Base-by-base conservation (phyloP, 2,797 vertebrate species). In the Aulostomus chinensis region DNA sequence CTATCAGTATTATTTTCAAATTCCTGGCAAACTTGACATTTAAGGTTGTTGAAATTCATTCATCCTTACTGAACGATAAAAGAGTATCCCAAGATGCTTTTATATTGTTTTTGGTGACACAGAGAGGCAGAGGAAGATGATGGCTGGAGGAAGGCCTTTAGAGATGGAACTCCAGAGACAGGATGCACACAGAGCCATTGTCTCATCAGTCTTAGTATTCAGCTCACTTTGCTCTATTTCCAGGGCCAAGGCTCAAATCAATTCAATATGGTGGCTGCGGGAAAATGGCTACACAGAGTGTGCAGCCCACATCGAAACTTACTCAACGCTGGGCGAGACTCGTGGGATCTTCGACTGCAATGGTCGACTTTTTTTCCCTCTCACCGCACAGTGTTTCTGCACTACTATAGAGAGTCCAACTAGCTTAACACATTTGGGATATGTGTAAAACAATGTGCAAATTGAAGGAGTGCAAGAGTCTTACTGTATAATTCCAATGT, bases 111-210 rank as follows among this genome's bases (percentile, higher is more conserved):
- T 58, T 58, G 5, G 13, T n/a, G n/a, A n/a, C n/a, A n/a, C n/a
- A n/a, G 50, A 36, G 33, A 55, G 51, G 59, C 47, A 41, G 51
- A 51, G 53, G 41, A 42, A 64, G 57, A 70, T 59, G 70, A 79
- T 48, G 67, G 52, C 56, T 69, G 66, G 66, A 68, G 55, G 43
- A 46, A 43, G 58, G 73, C 65, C 67, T 84, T 76, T 68, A 55
- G 68, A 83, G 73, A 73, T 68, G 58, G 58, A 71, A 53, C 72
- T 59, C 73, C 68, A 70, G 61, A 83, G 74, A 78, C 76, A 70
- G 62, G 63, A 78, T 45, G 69, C 76, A 86, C 79, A 85, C 76
- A 80, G 81, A 80, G 73, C 58, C 72, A 78, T 84, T 86, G 85
- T 86, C 64, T 81, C 68, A 68, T 53, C 59, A 32, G 71, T 57